phyloP scores from a whole-genome alignment of 2,797 vertebrate species.

The Echiichthys vipera region DNA sequence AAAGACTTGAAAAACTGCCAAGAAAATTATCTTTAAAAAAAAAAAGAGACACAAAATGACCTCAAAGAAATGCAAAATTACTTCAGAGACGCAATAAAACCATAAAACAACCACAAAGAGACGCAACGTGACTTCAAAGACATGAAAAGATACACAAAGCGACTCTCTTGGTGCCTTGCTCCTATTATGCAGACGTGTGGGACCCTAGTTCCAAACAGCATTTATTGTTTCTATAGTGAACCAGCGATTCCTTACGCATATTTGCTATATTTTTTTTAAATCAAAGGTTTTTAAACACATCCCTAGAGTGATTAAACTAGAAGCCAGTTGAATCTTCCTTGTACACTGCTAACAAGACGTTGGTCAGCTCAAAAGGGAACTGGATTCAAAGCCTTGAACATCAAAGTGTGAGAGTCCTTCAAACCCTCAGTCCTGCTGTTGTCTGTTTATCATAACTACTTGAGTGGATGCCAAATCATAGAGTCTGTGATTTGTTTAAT shows the following conservation, averaged over 20 bases:
- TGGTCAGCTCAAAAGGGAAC: slow-evolving; percentile 29
- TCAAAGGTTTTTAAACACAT: neutral
- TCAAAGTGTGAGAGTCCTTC: slow-evolving; percentile 55
- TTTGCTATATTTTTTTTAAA: neutral
- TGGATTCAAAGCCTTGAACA: slow-evolving; percentile 51
- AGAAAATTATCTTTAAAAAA: too few species aligned
- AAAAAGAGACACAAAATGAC: neutral
- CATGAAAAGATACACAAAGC: neutral
- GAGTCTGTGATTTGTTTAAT: slow-evolving; percentile 71
- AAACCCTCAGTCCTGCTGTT: slow-evolving; percentile 31
- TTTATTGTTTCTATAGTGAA: neutral
- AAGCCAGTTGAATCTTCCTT: slow-evolving; percentile 14
- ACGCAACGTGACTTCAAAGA: neutral
- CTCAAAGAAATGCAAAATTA: neutral
- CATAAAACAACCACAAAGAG: neutral
- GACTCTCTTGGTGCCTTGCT: neutral
- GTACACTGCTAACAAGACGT: slow-evolving; percentile 26
- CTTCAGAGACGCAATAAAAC: too few species aligned
- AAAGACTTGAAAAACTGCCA: too few species aligned
- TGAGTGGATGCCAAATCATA: slow-evolving; percentile 71
- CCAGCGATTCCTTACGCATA: neutral
- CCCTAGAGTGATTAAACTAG: neutral
- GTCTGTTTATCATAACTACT: slow-evolving; percentile 58
- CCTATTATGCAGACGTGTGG: neutral
- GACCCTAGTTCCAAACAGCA: neutral